Percentiles rank a stretch among this genome's conserved stretches.
Conservation (phyloP, 2,888 invertebrate genomes). For the Plagodis pulveraria region DNA sequence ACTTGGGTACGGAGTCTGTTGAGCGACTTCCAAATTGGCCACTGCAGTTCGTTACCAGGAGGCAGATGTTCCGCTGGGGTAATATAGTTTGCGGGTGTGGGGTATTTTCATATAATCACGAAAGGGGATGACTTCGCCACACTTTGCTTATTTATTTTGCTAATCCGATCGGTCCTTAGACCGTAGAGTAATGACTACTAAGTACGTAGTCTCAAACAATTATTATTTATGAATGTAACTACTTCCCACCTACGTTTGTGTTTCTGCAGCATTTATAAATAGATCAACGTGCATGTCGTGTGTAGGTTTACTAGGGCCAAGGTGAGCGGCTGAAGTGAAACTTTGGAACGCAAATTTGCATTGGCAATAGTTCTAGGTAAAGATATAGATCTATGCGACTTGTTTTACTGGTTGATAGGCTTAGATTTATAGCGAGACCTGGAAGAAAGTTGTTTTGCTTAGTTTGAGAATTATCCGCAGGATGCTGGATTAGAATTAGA, state of each 20-base stretch:
- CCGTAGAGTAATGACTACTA: too few species aligned
- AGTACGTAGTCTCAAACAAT: too few species aligned
- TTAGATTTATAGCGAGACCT: slow-evolving; percentile 8
- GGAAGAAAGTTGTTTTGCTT: slow-evolving; percentile 14
- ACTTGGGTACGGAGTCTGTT: too few species aligned
- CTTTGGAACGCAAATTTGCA: slow-evolving; percentile 6
- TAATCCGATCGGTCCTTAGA: too few species aligned
- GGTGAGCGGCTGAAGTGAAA: slow-evolving; percentile 35
- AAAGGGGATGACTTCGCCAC: too few species aligned
- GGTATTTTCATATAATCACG: too few species aligned
- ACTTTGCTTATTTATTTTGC: too few species aligned
- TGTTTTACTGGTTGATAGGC: not conserved
- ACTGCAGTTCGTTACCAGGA: too few species aligned
- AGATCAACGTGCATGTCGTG: slow-evolving; percentile 14
- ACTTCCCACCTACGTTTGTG: not conserved
- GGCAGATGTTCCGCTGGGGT: too few species aligned
- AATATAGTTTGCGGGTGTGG: too few species aligned
- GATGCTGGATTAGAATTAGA: too few species aligned
- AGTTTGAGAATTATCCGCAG: slow-evolving; percentile 1
- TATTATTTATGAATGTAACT: not conserved
- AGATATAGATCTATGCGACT: not conserved
- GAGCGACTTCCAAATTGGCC: too few species aligned
- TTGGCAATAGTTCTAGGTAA: not conserved
- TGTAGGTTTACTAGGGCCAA: slow-evolving; percentile 35
- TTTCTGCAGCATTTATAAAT: slow-evolving; percentile 6